Base-by-base conservation (phyloP, 2,888 invertebrate genomes). In the Digitonthophagus gazella region DNA sequence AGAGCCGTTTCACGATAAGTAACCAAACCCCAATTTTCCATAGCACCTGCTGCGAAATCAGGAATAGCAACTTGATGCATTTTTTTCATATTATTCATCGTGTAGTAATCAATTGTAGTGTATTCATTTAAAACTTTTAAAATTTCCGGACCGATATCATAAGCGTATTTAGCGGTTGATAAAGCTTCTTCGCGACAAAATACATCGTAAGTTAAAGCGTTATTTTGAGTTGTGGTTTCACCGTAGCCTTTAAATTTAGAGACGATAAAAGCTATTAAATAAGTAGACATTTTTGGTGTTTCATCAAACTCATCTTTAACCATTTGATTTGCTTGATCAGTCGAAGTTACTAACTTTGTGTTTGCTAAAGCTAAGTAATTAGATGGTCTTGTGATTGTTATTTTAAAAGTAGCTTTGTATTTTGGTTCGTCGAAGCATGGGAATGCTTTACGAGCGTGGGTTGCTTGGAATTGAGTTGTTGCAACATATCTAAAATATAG, bases 21-120 rank as follows among this genome's bases (percentile, higher is more conserved):
- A 4, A 95, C 86, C 18, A 96, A 84, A 4, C 95, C 96, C 95
- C 95, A 96, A 80, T 96, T 96, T 79, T 95, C 95, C 95, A 96
- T 95, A 66, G 95, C 95, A 58, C 93, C 93, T 72, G 92, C 90
- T 63, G 87, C 86, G 80, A 95, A 95, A 79, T 95, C 93, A 0
- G 93, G 91, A 70, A 96, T 86, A 1, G 93, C 95, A n/a, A 94
- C 89, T 78, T 95, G 89, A 78, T 95, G 92, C 81, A 95, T 86
- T 79, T 95, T 95, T 3, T 89, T 84, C 69, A 91, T 83, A 1
- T 85, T 86, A 76, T 89, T 87, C 1, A 79, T 74, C 65, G 85
- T 80, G 6, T 65, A 67, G 74, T 88, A 89, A 5, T 84, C 76
- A n/a, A 86, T 78, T 0, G 80, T 86, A 74, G 93, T 87, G 79